Percentiles rank a stretch among this genome's conserved stretches.
phyloP scores from a whole-genome alignment of 2,113 vertebrate species.

The Chionis minor region DNA sequence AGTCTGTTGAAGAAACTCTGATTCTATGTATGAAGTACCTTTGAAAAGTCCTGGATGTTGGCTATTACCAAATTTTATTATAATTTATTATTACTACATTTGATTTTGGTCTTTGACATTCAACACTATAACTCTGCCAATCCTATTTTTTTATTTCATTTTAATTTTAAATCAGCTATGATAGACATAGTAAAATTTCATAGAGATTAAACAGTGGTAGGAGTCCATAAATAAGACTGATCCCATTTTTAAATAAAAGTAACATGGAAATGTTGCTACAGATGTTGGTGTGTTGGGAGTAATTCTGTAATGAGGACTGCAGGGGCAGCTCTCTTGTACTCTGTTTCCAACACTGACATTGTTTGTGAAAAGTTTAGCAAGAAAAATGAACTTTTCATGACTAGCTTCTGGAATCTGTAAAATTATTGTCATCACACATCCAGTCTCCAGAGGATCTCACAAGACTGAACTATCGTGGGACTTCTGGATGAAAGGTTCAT shows the following conservation, averaged over 20 bases:
- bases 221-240: neutral
- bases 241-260: neutral
- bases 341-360: neutral
- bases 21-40: neutral
- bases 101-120: neutral
- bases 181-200: neutral
- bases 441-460: neutral
- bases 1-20: neutral
- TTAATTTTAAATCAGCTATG: neutral
- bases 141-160: neutral
- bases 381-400: neutral
- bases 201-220: neutral
- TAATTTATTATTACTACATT: neutral
- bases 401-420: neutral
- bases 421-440: neutral
- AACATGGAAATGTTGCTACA: neutral
- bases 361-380: neutral
- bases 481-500: neutral
- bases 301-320: neutral
- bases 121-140: neutral
- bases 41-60: neutral
- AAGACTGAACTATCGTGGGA: neutral
- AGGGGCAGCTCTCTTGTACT: neutral
- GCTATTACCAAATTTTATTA: neutral
- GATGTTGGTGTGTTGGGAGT: neutral